These are phyloP conservation scores for Eilema griseolum DNA, from an alignment of 2,888 invertebrate genomes.

Conservation along the genomic window DNA sequence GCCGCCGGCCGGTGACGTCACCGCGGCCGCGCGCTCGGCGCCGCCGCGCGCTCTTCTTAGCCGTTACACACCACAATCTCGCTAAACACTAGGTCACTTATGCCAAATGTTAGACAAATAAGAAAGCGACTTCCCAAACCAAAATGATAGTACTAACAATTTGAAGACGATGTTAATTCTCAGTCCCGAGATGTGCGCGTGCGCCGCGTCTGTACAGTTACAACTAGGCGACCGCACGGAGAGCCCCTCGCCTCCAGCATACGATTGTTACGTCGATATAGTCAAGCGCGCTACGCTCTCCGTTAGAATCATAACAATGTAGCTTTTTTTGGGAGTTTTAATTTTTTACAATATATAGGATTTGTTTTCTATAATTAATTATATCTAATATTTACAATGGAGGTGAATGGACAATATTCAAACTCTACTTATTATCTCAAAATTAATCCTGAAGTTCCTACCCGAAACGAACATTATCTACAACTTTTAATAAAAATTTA, in stretches of 20 bases:
- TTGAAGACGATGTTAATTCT: constrained; percentile 63
- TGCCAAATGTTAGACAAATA: constrained; percentile 78
- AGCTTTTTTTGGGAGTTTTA: constrained; percentile 85
- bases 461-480: constrained; percentile 85
- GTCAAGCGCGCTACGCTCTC: constrained; percentile 74
- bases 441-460: constrained; percentile 80
- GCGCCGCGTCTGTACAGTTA: constrained; percentile 31
- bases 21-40: constrained; percentile 33
- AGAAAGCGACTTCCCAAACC: constrained; percentile 81
- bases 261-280: constrained; percentile 75
- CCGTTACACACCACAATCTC: constrained; percentile 75
- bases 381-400: constrained; percentile 87
- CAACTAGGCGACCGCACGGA: constrained; percentile 51
- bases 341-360: constrained; percentile 87
- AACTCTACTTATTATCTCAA: constrained; percentile 81
- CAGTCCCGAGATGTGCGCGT: constrained; percentile 43
- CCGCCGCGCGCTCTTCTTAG: constrained; percentile 55
- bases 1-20: constrained; percentile 39
- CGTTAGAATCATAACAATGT: constrained; percentile 81
- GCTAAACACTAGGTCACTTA: constrained; percentile 77
- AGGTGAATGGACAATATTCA: constrained; percentile 85
- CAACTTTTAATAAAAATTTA: constrained; percentile 83
- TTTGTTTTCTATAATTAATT: constrained; percentile 86
- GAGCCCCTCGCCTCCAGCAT: constrained; percentile 69
- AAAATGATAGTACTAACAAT: constrained; percentile 76